Base-by-base conservation (phyloP, 2,888 invertebrate genomes). In the Chironomus tentans region DNA sequence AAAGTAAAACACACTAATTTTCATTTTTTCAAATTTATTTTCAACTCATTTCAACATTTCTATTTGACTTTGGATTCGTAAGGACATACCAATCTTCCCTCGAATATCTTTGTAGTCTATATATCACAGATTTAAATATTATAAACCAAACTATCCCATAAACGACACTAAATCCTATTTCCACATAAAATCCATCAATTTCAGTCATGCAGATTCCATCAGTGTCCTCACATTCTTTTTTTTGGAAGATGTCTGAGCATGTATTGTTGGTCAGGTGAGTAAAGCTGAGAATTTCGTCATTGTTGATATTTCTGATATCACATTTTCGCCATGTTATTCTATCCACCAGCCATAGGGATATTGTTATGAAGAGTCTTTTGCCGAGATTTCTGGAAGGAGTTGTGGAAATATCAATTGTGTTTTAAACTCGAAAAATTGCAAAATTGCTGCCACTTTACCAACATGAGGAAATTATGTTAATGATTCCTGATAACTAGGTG, bases 281-380 rank as follows among this genome's bases (percentile, higher is more conserved):
- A 22, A 21, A 24, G 7, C 12, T 68, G 15, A 5, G 13, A 77
- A 73, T 47, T 15, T 13, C 13, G 5, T 15, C 13, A 2, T 13
- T 38, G 6, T 21, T 5, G 10, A 4, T 38, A 2, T 38, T 7
- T 38, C 2, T 18, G 47, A 79, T 81, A 76, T 80, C 82, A 78
- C 89, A 90, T 13, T 81, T 80, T 79, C 86, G 87, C 79, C 84
- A 86, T 0, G 89, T 89, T 28, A 90, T 80, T 2, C 84, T 81
- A 80, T 90, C 90, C 6, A 90, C 88, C 77, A 88, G 81, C 86
- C 88, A 89, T 22, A 90, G 83, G 0, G 88, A 87, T 0, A 89
- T 81, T 0, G 90, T 90, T 4, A 86, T 81, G 0, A 91, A 90
- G 91, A 91, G 91, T 80, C 89, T 90, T 47, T 89, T 89, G 47